phyloP scores from a whole-genome alignment of 2,797 vertebrate genomes.

The Gadopsis bispinosus region DNA sequence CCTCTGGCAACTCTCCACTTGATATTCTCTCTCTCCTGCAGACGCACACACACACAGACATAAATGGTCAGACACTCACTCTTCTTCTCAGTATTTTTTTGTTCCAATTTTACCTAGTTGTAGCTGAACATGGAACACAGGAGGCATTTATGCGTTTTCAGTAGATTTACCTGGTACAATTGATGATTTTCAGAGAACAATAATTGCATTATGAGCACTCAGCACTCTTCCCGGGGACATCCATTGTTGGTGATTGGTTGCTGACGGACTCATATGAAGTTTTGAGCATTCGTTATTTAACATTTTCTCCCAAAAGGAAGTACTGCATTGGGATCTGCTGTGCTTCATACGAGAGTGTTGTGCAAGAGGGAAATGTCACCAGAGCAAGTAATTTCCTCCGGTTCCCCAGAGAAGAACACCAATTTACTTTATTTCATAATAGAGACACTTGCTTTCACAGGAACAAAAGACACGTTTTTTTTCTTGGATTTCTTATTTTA shows the following conservation, averaged over 20 bases:
- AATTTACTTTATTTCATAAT: slow-evolving; percentile 8
- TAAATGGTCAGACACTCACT: not conserved
- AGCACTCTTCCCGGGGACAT: not conserved
- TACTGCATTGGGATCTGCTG: not conserved
- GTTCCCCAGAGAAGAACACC: slow-evolving; percentile 19
- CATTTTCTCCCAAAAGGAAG: not conserved
- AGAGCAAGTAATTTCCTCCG: slow-evolving; percentile 26
- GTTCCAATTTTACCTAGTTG: slow-evolving; percentile 7
- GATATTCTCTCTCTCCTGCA: slow-evolving; percentile 46
- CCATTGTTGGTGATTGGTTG: slow-evolving; percentile 16
- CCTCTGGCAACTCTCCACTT: slow-evolving; percentile 62
- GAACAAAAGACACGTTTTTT: not conserved
- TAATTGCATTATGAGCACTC: not conserved
- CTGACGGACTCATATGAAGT: slow-evolving; percentile 5
- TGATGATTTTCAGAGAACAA: not conserved
- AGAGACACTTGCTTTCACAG: not conserved
- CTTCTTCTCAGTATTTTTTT: slow-evolving; percentile 6
- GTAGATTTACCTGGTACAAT: not conserved
- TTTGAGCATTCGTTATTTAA: slow-evolving; percentile 4
- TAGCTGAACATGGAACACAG: not conserved
- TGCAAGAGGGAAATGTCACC: slow-evolving; percentile 12
- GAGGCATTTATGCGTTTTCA: not conserved
- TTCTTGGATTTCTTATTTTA: not conserved
- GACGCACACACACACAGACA: slow-evolving; percentile 9
- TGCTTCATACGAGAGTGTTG: not conserved